phyloP scores from a whole-genome alignment of 1,140 invertebrate species.

The Cataglyphis hispanica region DNA sequence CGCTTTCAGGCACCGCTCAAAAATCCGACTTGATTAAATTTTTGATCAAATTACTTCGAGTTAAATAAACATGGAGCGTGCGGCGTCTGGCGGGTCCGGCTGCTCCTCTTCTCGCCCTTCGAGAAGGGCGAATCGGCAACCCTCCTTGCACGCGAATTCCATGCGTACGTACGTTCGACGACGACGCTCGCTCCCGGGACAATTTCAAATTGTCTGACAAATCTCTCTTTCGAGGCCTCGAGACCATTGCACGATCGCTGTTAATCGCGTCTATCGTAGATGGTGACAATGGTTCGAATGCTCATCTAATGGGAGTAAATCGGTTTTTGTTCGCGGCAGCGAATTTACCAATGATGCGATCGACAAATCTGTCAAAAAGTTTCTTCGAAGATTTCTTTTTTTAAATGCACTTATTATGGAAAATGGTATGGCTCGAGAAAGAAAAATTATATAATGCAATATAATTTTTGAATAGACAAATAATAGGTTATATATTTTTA shows the following conservation, averaged over 20 bases:
- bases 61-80: conserved; percentile 85
- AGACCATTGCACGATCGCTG: not conserved
- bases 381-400: not conserved
- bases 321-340: not conserved
- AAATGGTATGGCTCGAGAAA: not conserved
- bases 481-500: not conserved
- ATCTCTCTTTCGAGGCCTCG: conserved; percentile 63
- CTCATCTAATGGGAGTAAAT: not conserved
- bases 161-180: conserved; percentile 78
- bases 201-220: conserved; percentile 76
- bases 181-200: conserved; percentile 59
- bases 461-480: not conserved
- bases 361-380: not conserved
- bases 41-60: conserved; percentile 87
- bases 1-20: conserved; percentile 81
- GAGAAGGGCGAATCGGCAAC: conserved; percentile 26
- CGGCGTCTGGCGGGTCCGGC: conserved; percentile 68
- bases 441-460: not conserved
- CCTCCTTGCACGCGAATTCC: conserved; percentile 78
- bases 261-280: conserved; percentile 17
- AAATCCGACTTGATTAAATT: conserved; percentile 87
- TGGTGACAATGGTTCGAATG: not conserved
- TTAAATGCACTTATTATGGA: not conserved
- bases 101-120: conserved; percentile 34
- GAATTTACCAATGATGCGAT: not conserved